phyloP scores from a whole-genome alignment of 1,140 invertebrate species.

The Leptinotarsa undecemlineata region DNA sequence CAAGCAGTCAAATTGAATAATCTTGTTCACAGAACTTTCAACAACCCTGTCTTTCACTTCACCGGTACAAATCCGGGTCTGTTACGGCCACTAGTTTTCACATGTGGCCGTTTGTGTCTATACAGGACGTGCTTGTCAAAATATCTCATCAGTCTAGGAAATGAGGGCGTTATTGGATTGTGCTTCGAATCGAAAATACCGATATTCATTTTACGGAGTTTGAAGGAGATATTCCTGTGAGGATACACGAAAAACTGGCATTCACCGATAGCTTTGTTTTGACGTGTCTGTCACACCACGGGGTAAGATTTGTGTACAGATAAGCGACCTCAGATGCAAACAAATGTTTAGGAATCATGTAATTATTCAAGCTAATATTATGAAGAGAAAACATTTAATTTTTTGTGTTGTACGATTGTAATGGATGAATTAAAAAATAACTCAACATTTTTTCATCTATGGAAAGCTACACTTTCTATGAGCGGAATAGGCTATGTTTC shows the following conservation, averaged over 20 bases:
- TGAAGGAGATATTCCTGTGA: conserved; percentile 1
- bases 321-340: no score
- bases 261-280: background rate
- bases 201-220: background rate
- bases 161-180: conserved; percentile 20
- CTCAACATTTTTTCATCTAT: no score
- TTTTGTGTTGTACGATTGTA: no score
- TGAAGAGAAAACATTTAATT: no score
- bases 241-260: background rate
- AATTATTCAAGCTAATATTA: no score
- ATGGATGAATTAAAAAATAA: no score
- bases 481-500: no score
- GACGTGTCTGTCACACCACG: background rate
- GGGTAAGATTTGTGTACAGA: background rate
- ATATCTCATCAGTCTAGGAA: conserved; percentile 17
- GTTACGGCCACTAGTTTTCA: background rate
- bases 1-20: no score
- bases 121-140: conserved; percentile 16
- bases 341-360: no score
- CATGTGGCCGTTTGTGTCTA: conserved; percentile 4
- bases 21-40: no score
- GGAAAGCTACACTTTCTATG: no score
- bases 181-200: conserved; percentile 2
- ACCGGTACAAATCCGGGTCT: conserved; percentile 4
- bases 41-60: no score